A percentile compares a stretch with the other conserved stretches of the same genome.
These are phyloP conservation scores for Coranthus polyacanthus DNA, from an alignment of 2,797 vertebrate genomes.

Conservation along the genomic window DNA sequence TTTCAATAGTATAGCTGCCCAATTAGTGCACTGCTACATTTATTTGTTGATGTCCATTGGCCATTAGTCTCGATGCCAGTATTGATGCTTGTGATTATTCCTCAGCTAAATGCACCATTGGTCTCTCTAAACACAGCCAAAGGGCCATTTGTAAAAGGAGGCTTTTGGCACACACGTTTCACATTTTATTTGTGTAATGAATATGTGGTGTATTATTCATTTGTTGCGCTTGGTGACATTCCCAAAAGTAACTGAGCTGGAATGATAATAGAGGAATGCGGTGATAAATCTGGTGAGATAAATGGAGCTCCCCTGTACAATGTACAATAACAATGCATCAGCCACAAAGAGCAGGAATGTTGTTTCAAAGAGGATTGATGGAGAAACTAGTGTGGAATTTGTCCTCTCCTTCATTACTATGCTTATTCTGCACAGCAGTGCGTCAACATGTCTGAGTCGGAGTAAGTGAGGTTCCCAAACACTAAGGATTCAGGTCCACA, in stretches of 20 bases:
- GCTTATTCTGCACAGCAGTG: conserved; percentile 19
- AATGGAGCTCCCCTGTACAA: conserved; percentile 61
- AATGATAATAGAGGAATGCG: conserved; percentile 70
- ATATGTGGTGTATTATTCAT: conserved; percentile 59
- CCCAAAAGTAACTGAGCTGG: conserved; percentile 69
- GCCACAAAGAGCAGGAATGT: conserved; percentile 56
- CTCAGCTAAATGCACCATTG: conserved; percentile 62
- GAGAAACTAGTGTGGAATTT: conserved; percentile 43
- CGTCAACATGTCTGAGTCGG: conserved; percentile 26
- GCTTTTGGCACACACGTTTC: conserved; percentile 58
- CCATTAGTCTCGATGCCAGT: conserved; percentile 60
- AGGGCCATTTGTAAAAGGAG: conserved; percentile 61
- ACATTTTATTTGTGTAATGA: conserved; percentile 72
- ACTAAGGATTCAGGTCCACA: too few relatives aligned
- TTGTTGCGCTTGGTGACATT: conserved; percentile 62
- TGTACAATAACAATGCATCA: conserved; percentile 72
- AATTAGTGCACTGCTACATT: conserved; percentile 59
- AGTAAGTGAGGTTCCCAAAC: too few relatives aligned
- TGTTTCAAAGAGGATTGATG: conserved; percentile 62
- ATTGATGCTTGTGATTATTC: conserved; percentile 71
- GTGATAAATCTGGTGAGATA: conserved; percentile 70
- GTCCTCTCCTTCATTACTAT: conserved; percentile 39
- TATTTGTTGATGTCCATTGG: conserved; percentile 58
- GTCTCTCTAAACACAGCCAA: conserved; percentile 62
- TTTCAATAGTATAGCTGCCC: conserved; percentile 28